These are phyloP conservation scores for Eulithis prunata DNA, from an alignment of 2,888 invertebrate genomes.

Conservation along the genomic window DNA sequence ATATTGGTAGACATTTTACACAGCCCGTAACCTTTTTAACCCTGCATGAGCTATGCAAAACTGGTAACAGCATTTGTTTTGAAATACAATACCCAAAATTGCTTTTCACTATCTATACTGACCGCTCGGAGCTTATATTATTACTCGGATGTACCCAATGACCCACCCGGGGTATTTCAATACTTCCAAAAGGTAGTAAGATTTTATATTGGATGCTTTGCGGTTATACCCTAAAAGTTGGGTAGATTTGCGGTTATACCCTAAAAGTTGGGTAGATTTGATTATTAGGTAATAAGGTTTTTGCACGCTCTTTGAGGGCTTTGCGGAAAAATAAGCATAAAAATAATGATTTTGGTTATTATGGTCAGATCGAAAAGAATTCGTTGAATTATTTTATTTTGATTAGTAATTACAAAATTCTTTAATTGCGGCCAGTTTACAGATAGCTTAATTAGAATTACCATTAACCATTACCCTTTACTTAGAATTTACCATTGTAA, in stretches of 20 bases:
- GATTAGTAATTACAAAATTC: too few species aligned
- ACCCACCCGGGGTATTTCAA: conserved; percentile 21
- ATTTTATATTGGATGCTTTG: conserved; percentile 8
- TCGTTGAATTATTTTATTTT: too few species aligned
- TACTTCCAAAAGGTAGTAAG: conserved; percentile 1
- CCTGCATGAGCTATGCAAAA: too few species aligned
- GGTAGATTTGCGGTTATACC: neutral
- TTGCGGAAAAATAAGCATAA: neutral
- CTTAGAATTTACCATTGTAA: too few species aligned
- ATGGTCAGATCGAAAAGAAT: too few species aligned
- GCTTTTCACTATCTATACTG: conserved; percentile 33
- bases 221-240: neutral
- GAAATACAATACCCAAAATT: conserved; percentile 7
- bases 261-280: neutral
- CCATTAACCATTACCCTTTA: too few species aligned
- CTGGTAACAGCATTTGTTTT: too few species aligned
- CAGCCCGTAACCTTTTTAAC: too few species aligned
- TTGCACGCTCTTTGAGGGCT: neutral
- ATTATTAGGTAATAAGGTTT: conserved; percentile 4
- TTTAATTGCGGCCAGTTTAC: too few species aligned
- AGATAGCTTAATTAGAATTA: too few species aligned
- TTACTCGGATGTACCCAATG: conserved; percentile 24
- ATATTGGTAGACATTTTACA: too few species aligned
- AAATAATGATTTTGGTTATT: too few species aligned
- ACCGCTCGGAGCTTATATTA: conserved; percentile 29